A percentile compares a stretch with the other conserved stretches of the same genome.
phyloP scores from a whole-genome alignment of 2,113 vertebrate species.

The Phyllostomus hastatus region DNA sequence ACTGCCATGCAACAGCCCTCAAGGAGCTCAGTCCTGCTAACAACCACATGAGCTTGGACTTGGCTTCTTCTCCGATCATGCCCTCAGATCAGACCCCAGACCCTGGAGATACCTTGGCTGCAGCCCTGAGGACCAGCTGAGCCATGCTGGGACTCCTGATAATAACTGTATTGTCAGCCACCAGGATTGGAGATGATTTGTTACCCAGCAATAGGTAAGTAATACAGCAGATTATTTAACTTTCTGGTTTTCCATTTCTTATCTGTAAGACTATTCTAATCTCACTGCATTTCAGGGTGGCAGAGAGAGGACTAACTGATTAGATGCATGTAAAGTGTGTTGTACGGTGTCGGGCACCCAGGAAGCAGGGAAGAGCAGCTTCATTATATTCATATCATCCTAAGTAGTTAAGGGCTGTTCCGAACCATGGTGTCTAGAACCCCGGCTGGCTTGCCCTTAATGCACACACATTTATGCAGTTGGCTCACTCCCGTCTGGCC shows the following conservation, averaged over 20 bases:
- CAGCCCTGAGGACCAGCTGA: background rate
- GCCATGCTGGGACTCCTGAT: background rate
- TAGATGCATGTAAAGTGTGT: background rate
- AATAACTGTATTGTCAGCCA: background rate
- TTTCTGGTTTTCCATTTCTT: background rate
- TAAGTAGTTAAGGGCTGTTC: background rate
- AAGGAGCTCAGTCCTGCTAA: background rate
- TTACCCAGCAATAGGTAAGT: background rate
- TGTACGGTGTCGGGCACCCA: accelerated
- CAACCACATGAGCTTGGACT: background rate
- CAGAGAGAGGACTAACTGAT: background rate
- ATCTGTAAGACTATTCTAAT: background rate
- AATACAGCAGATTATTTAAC: background rate
- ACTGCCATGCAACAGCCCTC: background rate
- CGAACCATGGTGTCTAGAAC: background rate
- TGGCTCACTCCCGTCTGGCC: background rate
- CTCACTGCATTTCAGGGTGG: background rate
- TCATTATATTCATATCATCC: background rate
- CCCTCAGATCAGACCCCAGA: background rate
- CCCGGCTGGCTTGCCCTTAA: background rate
- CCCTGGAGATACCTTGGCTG: background rate
- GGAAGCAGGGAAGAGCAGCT: background rate
- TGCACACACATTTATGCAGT: background rate
- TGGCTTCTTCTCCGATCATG: background rate
- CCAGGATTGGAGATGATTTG: background rate